Percentiles rank a stretch among this genome's conserved stretches.
These are phyloP conservation scores for Melanocharis versteri DNA, from an alignment of 2,113 vertebrate species.

Conservation along the genomic window DNA sequence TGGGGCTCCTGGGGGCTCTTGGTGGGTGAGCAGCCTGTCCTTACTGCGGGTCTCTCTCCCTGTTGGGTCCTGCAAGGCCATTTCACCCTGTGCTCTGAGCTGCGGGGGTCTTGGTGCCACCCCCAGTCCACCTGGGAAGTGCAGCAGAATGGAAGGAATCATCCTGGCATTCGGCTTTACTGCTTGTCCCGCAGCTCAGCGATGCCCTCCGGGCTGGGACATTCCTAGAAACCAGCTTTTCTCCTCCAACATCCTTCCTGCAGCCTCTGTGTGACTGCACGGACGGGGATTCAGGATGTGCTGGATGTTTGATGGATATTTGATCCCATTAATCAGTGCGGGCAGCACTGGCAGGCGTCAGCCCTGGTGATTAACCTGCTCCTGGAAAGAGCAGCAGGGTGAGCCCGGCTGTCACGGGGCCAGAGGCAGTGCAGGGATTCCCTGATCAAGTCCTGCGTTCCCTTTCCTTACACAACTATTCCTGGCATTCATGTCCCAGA, in stretches of 20 bases:
- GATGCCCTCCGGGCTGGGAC: neutral
- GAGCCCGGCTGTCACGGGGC: neutral
- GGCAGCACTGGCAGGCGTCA: neutral
- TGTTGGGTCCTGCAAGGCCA: neutral
- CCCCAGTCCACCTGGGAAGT: neutral
- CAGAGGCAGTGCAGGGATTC: neutral
- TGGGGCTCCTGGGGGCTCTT: neutral
- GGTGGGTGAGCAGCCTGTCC: neutral
- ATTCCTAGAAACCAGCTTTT: slow-evolving; percentile 56
- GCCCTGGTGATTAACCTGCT: neutral
- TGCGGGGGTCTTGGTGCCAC: neutral
- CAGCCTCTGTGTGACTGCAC: neutral
- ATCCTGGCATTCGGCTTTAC: fast-evolving
- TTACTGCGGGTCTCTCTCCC: neutral
- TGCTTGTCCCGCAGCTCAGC: neutral
- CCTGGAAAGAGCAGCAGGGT: neutral
- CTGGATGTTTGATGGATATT: neutral
- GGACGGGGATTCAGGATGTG: neutral
- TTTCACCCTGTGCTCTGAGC: neutral
- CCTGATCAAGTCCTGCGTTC: neutral
- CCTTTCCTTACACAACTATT: neutral
- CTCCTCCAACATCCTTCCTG: slow-evolving; percentile 4
- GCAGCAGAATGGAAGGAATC: neutral
- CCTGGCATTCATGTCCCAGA: neutral
- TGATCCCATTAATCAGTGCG: neutral